Percentiles rank a stretch among this genome's conserved stretches.
Evolutionary conservation across 2,888 invertebrate genomes (phyloP).

Genomic region (Melieria picta): DNA sequence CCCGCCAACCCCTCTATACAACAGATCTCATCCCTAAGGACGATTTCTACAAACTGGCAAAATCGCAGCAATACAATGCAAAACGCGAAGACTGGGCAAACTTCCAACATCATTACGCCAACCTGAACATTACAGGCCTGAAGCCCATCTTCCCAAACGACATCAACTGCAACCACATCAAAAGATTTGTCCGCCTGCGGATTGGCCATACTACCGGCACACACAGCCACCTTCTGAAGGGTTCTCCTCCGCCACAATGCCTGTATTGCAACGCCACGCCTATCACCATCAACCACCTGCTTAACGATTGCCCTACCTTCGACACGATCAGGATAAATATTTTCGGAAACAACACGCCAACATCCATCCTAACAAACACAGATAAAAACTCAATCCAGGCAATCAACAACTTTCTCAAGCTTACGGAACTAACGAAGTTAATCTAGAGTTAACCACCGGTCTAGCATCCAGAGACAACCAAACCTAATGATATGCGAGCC

Average conservation of each 20-base stretch:
- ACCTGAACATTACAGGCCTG: neutral
- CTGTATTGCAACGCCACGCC: neutral
- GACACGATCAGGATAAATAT: neutral
- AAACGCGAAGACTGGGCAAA: neutral
- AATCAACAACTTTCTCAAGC: no score
- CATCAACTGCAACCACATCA: neutral
- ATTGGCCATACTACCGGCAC: constrained; percentile 5
- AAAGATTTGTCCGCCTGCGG: constrained; percentile 1
- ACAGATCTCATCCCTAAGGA: neutral
- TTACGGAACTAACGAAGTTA: no score
- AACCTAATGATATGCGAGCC: no score
- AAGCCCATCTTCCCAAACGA: neutral
- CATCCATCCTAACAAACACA: neutral
- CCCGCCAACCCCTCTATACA: neutral
- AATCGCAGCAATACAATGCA: neutral
- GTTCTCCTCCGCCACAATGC: neutral
- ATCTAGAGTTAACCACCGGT: no score
- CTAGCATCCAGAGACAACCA: no score
- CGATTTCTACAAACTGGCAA: neutral
- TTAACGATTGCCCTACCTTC: neutral
- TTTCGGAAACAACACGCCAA: neutral
- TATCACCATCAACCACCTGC: neutral
- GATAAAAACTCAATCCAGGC: no score
- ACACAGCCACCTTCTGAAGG: constrained; percentile 8
- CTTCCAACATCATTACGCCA: neutral